Conservation (phyloP, 2,113 vertebrate genomes). For the Anguilla rostrata region DNA sequence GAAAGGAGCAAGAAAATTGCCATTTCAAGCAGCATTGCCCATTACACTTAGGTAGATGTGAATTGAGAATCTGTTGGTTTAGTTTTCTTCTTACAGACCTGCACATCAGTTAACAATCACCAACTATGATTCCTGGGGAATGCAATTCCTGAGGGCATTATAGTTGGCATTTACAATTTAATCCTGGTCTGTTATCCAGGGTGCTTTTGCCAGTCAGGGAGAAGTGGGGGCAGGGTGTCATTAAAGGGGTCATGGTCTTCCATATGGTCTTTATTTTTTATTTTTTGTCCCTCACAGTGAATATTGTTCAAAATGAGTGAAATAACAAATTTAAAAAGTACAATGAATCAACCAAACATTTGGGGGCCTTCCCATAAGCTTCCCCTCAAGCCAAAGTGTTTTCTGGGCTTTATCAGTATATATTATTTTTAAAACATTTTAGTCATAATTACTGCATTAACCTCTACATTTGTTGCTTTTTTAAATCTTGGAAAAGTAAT, state of each 20-base stretch:
- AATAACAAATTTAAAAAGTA: background rate
- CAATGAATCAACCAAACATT: conserved; percentile 1
- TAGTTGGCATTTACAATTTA: background rate
- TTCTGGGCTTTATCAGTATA: conserved; percentile 69
- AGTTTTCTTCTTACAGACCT: background rate
- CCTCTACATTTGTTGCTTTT: conserved; percentile 29
- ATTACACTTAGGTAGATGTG: background rate
- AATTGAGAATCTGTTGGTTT: background rate
- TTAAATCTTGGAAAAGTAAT: conserved; percentile 24
- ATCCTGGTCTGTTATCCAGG: background rate
- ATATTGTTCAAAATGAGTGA: background rate
- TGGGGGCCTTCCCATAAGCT: background rate
- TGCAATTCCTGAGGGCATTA: background rate
- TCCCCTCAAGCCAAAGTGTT: conserved; percentile 41
- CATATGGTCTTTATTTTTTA: background rate
- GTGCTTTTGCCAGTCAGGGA: background rate
- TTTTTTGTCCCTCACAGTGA: background rate
- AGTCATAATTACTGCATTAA: conserved; percentile 10
- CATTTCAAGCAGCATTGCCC: background rate
- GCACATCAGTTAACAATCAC: background rate
- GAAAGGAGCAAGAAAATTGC: background rate
- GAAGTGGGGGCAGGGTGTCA: background rate
- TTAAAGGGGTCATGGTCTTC: background rate
- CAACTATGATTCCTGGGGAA: too few relatives aligned
- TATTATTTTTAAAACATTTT: conserved; percentile 36